A percentile compares a stretch with the other conserved stretches of the same genome.
phyloP scores from a whole-genome alignment of 1,140 invertebrate species.

The Drosophila lacertosa region DNA sequence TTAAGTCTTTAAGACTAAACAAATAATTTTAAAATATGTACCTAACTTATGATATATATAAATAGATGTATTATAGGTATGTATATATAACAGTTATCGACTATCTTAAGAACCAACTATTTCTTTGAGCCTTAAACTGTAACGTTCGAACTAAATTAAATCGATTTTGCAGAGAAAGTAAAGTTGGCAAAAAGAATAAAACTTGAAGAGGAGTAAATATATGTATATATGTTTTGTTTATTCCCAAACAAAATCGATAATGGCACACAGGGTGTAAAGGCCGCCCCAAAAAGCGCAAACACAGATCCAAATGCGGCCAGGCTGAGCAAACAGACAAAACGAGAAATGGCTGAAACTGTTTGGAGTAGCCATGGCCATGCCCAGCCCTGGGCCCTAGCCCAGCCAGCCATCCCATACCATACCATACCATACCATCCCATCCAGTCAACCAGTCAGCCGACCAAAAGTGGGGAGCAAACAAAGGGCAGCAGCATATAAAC shows the following conservation, averaged over 20 bases:
- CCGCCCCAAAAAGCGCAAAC: slow-evolving; percentile 29
- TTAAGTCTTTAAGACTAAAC: too few relatives aligned
- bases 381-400: not conserved
- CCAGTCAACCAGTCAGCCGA: slow-evolving; percentile 31
- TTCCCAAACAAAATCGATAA: slow-evolving; percentile 48
- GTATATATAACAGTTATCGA: too few relatives aligned
- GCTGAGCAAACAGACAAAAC: slow-evolving; percentile 41
- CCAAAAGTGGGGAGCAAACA: slow-evolving; percentile 77
- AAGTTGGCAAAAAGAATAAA: not conserved
- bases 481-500: slow-evolving; percentile 76
- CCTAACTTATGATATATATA: too few relatives aligned
- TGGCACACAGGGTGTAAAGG: slow-evolving; percentile 15
- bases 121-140: too few relatives aligned
- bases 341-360: slow-evolving; percentile 49
- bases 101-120: not conserved
- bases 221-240: slow-evolving; percentile 15
- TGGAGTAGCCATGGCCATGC: slow-evolving; percentile 30
- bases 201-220: slow-evolving; percentile 17
- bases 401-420: slow-evolving; percentile 17
- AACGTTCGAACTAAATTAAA: not conserved
- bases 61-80: too few relatives aligned
- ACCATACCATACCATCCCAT: too few relatives aligned
- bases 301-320: slow-evolving; percentile 45
- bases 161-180: slow-evolving; percentile 11
- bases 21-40: too few relatives aligned